Conservation (phyloP, 2,888 invertebrate species). For the Habrosyne pyritoides region DNA sequence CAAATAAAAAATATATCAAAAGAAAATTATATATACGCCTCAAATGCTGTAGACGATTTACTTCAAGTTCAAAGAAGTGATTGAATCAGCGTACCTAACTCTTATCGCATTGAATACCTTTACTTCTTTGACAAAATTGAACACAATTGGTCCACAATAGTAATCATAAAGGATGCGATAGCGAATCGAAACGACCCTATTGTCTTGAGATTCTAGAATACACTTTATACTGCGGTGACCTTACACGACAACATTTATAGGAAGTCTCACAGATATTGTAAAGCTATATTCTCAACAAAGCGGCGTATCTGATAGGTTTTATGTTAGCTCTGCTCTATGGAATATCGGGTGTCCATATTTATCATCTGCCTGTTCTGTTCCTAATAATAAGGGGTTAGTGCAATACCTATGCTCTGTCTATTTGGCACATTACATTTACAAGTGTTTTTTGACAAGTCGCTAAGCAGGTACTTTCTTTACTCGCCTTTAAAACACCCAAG, state of each 20-base stretch:
- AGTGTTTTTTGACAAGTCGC: too few relatives aligned
- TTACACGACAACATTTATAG: conserved; percentile 25
- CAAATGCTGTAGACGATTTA: too few relatives aligned
- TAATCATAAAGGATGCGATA: not conserved
- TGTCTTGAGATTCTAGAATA: conserved; percentile 8
- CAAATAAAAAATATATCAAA: too few relatives aligned
- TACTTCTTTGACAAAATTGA: not conserved
- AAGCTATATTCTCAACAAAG: conserved; percentile 9
- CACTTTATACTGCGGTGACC: conserved; percentile 26
- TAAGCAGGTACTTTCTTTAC: too few relatives aligned
- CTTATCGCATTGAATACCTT: not conserved
- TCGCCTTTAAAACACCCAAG: too few relatives aligned
- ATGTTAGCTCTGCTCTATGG: too few relatives aligned
- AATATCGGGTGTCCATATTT: too few relatives aligned
- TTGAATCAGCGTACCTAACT: not conserved
- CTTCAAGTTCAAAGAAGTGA: not conserved
- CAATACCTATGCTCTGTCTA: too few relatives aligned
- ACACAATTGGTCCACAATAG: not conserved
- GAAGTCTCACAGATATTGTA: conserved; percentile 30
- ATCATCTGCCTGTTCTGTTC: too few relatives aligned
- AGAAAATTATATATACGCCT: too few relatives aligned
- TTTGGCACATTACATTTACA: too few relatives aligned
- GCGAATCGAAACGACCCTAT: not conserved
- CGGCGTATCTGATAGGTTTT: not conserved
- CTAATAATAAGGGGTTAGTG: too few relatives aligned